Base-by-base conservation (phyloP, 2,888 invertebrate genomes). In the Drosophila emarginata region DNA sequence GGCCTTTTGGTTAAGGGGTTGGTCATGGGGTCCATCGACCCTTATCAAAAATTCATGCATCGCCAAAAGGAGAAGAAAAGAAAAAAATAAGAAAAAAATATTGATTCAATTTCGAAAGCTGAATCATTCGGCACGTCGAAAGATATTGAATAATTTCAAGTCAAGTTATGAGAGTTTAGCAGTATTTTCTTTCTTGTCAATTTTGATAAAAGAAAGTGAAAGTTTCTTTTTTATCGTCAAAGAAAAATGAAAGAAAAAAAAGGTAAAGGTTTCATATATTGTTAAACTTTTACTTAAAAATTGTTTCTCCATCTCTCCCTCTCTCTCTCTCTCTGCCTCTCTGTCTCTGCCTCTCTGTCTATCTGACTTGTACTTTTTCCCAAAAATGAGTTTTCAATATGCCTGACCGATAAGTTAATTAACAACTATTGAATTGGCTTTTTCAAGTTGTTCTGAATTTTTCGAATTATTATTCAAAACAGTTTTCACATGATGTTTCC, bases 1-100 rank as follows among this genome's bases (percentile, higher is more conserved):
- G 23, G 11, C 32, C 51, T 65, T 36, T 32, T 36, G 59, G 14
- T n/a, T 3, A 64, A 45, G 53, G 66, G 45, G n/a, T 15, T n/a
- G 40, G 28, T 26, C 14, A 28, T 37, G 18, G 9, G 18, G 37
- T 18, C 54, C 12, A 15, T 5, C 45, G 15, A 71, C 70, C 70
- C 70, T 71, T 72, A 56, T 71, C 70, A 71, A 64, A 71, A 64
- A 71, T 72, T 72, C 64, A 71, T 23, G 65, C 65, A 53, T 32
- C 59, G 21, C 21, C 18, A 11, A 21, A 18, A 45, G n/a, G n/a
- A 37, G 37, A 18, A 45, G 6, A 45, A 45, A 21, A 12, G 45
- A 15, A 45, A 18, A 45, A 18, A 18, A 40, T 1, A 40, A 40
- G 21, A 50, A 26, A 18, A 59, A 62, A 60, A 64, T 72, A 71